Conservation (phyloP, 2,888 invertebrate species). For the Eustalomyia histrio region DNA sequence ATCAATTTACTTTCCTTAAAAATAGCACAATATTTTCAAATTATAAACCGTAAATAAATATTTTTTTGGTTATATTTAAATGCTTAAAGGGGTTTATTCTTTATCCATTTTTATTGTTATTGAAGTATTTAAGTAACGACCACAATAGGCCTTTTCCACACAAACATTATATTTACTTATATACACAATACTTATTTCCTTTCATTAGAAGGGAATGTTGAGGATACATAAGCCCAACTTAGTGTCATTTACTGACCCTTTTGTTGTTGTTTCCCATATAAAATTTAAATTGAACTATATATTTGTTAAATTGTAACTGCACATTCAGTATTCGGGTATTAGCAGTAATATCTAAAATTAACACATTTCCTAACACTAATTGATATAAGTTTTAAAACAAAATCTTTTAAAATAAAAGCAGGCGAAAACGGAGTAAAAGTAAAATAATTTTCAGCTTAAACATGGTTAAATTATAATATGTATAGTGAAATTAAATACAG, state of each 20-base stretch:
- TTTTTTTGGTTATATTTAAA: constrained; percentile 38
- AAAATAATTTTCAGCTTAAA: too few species aligned
- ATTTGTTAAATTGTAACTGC: too few species aligned
- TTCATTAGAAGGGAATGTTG: not conserved
- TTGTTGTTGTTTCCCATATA: too few species aligned
- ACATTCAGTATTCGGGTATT: too few species aligned
- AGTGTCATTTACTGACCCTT: too few species aligned
- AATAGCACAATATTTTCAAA: not conserved
- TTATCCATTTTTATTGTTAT: constrained; percentile 50
- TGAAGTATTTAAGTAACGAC: constrained; percentile 56
- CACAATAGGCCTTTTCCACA: constrained; percentile 33
- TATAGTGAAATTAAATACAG: not conserved
- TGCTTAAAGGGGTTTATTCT: constrained; percentile 32
- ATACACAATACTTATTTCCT: not conserved
- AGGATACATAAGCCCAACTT: not conserved
- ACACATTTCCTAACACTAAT: too few species aligned
- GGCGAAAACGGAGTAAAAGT: too few species aligned
- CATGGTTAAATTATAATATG: too few species aligned
- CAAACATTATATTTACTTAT: not conserved
- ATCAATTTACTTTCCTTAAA: not conserved
- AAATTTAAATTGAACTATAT: too few species aligned
- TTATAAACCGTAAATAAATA: constrained; percentile 19
- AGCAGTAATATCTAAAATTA: not conserved
- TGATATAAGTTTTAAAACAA: too few species aligned
- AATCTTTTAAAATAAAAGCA: too few species aligned